phyloP scores from a whole-genome alignment of 1,140 invertebrate species.

The Drosophila ambigua region DNA sequence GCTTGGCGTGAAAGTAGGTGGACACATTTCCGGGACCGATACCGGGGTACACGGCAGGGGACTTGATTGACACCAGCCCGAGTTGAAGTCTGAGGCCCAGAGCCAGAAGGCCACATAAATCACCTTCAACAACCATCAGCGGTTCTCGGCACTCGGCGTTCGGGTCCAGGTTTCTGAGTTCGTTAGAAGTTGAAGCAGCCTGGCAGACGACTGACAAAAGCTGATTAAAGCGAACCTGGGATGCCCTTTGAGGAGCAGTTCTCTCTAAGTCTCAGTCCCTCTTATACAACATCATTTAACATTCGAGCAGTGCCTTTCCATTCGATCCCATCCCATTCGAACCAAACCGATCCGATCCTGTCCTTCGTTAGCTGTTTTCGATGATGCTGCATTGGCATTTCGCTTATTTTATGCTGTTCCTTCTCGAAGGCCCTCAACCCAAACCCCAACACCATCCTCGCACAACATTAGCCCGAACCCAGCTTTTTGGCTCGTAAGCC shows the following conservation, averaged over 20 bases:
- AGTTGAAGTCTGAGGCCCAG: not conserved
- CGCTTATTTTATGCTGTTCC: slow-evolving; percentile 64
- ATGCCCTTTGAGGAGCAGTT: not conserved
- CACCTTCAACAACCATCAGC: slow-evolving; percentile 29
- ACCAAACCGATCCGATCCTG: not conserved
- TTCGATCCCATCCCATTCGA: not conserved
- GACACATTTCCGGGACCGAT: slow-evolving; percentile 62
- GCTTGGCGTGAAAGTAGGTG: slow-evolving; percentile 74
- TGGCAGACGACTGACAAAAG: slow-evolving; percentile 38
- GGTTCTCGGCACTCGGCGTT: not conserved
- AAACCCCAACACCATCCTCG: slow-evolving; percentile 8
- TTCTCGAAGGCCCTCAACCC: slow-evolving; percentile 6
- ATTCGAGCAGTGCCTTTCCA: not conserved
- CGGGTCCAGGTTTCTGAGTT: slow-evolving; percentile 8
- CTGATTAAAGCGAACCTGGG: slow-evolving; percentile 46
- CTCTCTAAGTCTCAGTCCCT: not conserved
- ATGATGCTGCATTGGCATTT: slow-evolving; percentile 74
- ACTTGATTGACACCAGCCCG: slow-evolving; percentile 55
- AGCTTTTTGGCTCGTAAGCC: slow-evolving; percentile 5
- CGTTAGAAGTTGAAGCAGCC: slow-evolving; percentile 36
- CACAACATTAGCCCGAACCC: not conserved
- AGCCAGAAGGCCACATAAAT: slow-evolving; percentile 34
- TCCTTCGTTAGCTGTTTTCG: slow-evolving; percentile 23
- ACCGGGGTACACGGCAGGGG: slow-evolving; percentile 13
- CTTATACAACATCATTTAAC: not conserved